Conservation (phyloP, 2,888 invertebrate genomes). For the Itoplectis maculator region DNA sequence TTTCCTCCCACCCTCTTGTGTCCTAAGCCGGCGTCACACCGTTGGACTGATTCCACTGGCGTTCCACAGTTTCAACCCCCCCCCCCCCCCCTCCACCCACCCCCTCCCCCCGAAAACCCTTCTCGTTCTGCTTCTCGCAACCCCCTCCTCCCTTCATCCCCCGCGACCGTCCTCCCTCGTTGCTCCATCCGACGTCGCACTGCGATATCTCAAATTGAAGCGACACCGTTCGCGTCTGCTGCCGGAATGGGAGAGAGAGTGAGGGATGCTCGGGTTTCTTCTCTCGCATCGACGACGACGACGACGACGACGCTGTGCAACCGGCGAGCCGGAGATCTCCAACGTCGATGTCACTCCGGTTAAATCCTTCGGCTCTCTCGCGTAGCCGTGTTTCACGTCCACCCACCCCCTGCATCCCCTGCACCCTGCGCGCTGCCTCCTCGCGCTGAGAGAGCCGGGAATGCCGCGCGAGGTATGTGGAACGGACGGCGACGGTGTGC, state of each 20-base stretch:
- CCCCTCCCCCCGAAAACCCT: background rate
- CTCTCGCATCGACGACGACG: constrained; percentile 65
- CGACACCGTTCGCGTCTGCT: constrained; percentile 69
- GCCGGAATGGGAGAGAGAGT: no score
- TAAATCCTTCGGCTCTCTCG: constrained; percentile 62
- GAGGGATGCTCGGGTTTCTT: constrained; percentile 64
- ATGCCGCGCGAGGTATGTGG: background rate
- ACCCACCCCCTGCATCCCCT: constrained; percentile 55
- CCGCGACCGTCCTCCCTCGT: constrained; percentile 57
- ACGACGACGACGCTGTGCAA: background rate
- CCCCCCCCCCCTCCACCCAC: constrained; percentile 12
- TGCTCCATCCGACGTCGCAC: constrained; percentile 57
- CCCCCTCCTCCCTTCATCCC: constrained; percentile 13
- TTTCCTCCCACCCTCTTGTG: no score
- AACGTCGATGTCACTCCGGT: constrained; percentile 67
- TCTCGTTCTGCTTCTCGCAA: no score
- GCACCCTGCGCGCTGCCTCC: constrained; percentile 17
- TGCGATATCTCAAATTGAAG: constrained; percentile 80
- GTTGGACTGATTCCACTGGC: constrained; percentile 65
- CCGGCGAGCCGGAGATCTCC: constrained; percentile 54
- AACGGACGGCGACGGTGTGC: constrained; percentile 5
- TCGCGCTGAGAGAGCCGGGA: constrained; percentile 13
- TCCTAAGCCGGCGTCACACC: constrained; percentile 52
- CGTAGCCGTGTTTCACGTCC: constrained; percentile 40
- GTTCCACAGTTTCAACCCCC: constrained; percentile 5